Conservation (phyloP, 2,113 vertebrate genomes). For the Hippocampus abdominalis region DNA sequence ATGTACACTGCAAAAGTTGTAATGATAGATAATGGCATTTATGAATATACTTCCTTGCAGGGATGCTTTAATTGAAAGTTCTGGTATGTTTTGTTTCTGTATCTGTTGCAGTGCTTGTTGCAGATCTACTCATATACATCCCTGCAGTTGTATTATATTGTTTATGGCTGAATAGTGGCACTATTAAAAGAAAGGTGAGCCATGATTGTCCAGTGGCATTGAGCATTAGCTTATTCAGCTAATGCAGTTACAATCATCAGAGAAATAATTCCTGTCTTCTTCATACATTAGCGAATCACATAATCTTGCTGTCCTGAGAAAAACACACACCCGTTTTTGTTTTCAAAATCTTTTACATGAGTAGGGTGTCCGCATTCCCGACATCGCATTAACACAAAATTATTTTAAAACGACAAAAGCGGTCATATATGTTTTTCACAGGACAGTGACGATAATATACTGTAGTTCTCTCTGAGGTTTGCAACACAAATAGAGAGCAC, state of each 20-base stretch:
- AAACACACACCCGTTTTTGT: too few species aligned
- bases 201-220: background rate
- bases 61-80: background rate
- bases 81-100: conserved; percentile 3
- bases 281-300: too few species aligned
- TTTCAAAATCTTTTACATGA: too few species aligned
- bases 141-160: conserved; percentile 90
- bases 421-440: too few species aligned
- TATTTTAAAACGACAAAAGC: too few species aligned
- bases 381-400: too few species aligned
- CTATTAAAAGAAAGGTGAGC: conserved; percentile 83
- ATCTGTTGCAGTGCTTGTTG: conserved; percentile 81
- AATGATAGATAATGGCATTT: background rate
- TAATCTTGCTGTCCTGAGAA: background rate
- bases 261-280: background rate
- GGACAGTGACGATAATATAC: background rate
- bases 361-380: too few species aligned
- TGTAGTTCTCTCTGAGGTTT: background rate
- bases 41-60: background rate
- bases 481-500: background rate
- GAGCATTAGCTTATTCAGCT: background rate
- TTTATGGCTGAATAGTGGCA: conserved; percentile 79
- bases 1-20: background rate
- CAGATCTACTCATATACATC: conserved; percentile 88
- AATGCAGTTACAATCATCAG: background rate